Percentiles rank a stretch among this genome's conserved stretches.
Conservation (phyloP, 2,888 invertebrate species). For the Glyphotaelius pellucidus region DNA sequence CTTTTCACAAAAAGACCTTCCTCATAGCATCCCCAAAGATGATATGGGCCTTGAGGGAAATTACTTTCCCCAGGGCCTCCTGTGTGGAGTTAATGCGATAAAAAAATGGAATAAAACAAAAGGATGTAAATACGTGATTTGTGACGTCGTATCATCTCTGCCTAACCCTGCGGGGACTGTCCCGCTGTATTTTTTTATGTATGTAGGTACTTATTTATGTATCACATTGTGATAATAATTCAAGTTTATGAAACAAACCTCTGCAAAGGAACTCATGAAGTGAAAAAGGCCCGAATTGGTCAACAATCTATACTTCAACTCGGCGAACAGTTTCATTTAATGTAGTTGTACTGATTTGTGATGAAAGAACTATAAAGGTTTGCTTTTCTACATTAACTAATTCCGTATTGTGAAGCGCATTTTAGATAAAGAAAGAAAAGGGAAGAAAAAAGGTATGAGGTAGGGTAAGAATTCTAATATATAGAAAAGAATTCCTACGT, state of each 20-base stretch:
- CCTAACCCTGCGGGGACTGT: neutral
- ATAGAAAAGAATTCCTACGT: too few relatives aligned
- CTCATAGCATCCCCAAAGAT: too few relatives aligned
- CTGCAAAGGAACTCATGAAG: neutral
- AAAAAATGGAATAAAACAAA: too few relatives aligned
- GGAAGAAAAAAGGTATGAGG: too few relatives aligned
- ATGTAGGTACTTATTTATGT: neutral
- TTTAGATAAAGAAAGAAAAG: too few relatives aligned
- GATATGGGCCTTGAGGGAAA: too few relatives aligned
- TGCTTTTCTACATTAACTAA: too few relatives aligned
- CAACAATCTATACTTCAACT: neutral
- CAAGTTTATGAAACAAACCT: slow-evolving; percentile 1
- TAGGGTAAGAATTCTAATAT: too few relatives aligned
- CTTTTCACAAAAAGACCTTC: too few relatives aligned
- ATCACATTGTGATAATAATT: neutral
- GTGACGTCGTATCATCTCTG: neutral
- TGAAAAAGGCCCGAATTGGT: neutral
- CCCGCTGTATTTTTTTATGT: neutral
- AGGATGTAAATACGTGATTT: neutral
- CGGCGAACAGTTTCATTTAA: neutral
- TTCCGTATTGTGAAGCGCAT: too few relatives aligned
- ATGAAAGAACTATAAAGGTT: neutral
- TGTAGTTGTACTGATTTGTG: neutral
- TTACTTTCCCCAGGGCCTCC: too few relatives aligned
- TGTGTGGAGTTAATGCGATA: too few relatives aligned